phyloP scores from a whole-genome alignment of 2,888 invertebrate genomes.

The Parascotia fuliginaria region DNA sequence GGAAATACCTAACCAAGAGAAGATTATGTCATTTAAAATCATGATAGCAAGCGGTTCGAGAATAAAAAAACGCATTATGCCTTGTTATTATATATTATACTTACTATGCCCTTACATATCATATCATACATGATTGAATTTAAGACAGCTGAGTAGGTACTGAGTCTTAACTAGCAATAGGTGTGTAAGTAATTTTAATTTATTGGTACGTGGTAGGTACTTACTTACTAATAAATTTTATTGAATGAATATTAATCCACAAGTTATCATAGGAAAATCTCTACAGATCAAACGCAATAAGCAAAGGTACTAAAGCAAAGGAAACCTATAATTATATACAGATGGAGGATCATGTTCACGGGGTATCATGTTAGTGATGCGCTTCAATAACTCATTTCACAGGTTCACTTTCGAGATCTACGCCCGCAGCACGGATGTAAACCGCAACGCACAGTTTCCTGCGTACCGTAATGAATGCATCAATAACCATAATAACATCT shows the following conservation, averaged over 20 bases:
- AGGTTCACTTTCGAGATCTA: constrained; percentile 79
- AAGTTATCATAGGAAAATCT: not conserved
- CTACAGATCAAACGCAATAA: not conserved
- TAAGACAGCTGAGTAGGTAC: too few species aligned
- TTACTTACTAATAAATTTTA: too few species aligned
- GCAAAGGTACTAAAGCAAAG: constrained; percentile 1
- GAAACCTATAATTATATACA: constrained; percentile 40
- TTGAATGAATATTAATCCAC: too few species aligned
- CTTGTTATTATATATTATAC: too few species aligned
- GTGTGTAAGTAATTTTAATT: too few species aligned
- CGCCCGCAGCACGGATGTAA: constrained; percentile 67
- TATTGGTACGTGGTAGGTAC: too few species aligned
- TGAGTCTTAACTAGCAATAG: too few species aligned
- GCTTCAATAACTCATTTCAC: constrained; percentile 81
- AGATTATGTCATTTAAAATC: not conserved
- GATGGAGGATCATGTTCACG: constrained; percentile 63
- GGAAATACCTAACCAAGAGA: not conserved
- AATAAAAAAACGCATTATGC: too few species aligned
- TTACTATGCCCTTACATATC: too few species aligned
- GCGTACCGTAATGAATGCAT: constrained; percentile 49
- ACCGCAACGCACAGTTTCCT: constrained; percentile 70
- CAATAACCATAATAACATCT: constrained; percentile 25
- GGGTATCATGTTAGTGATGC: constrained; percentile 71
- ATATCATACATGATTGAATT: too few species aligned
- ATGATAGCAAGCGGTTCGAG: not conserved